These are phyloP conservation scores for Poecilus cupreus DNA, from an alignment of 2,888 invertebrate genomes.

Conservation along the genomic window DNA sequence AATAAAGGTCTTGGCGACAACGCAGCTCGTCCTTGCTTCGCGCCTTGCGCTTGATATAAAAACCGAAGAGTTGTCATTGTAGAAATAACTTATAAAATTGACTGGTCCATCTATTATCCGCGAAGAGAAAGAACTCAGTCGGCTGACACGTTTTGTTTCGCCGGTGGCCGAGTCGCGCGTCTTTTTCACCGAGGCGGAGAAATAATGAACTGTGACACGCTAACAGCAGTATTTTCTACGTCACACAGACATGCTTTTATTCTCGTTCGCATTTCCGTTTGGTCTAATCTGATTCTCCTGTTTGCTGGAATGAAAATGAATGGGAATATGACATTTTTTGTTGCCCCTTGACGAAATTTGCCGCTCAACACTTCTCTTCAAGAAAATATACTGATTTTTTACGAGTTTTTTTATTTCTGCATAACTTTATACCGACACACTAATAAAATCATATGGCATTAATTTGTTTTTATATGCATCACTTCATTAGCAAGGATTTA, in stretches of 20 bases:
- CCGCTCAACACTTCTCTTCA: constrained; percentile 14
- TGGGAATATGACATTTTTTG: constrained; percentile 57
- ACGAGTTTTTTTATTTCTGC: not conserved
- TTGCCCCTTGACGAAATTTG: constrained; percentile 4
- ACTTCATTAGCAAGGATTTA: too few relatives aligned
- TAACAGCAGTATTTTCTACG: constrained; percentile 57
- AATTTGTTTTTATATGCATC: too few relatives aligned
- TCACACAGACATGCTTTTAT: constrained; percentile 56
- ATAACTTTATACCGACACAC: not conserved
- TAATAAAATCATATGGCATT: too few relatives aligned
- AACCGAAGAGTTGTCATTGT: constrained; percentile 26
- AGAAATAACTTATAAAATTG: constrained; percentile 56
- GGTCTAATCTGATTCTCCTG: constrained; percentile 55
- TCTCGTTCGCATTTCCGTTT: constrained; percentile 52
- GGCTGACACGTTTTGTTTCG: constrained; percentile 53
- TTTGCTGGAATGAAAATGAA: constrained; percentile 55
- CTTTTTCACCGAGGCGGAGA: constrained; percentile 28
- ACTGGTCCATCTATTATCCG: constrained; percentile 53
- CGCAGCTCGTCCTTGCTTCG: not conserved
- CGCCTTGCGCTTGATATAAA: not conserved
- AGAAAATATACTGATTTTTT: constrained; percentile 14
- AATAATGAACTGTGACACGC: constrained; percentile 59
- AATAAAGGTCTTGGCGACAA: constrained; percentile 10
- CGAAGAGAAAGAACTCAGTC: constrained; percentile 24
- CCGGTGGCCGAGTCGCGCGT: not conserved